Evolutionary conservation across 2,113 vertebrate genomes (phyloP), one percentile per base, ranked within the genome.

Genomic region (Lepisosteus oculatus): DNA sequence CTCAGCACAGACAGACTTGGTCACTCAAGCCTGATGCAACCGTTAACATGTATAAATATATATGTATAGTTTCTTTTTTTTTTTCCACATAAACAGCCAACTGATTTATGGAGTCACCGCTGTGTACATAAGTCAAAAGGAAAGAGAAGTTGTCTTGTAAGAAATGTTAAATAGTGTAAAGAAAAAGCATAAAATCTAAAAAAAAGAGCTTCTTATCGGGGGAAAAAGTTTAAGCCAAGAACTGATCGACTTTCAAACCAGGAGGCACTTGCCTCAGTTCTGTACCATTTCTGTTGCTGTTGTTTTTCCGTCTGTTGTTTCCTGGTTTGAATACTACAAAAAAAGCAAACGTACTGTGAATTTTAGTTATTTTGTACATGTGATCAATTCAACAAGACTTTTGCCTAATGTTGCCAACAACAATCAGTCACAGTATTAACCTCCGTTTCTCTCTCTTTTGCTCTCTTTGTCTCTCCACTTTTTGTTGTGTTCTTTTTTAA

Each of bases 391-490:
- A 82, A 73, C 67, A 29, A 74, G 81, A 85, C 78, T 82, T 88
- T 88, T 88, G 86, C 86, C 89, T 87, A 87, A 90, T 87, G 92
- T 96, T 97, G 94, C 94, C 92, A 94, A 92, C 92, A 92, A 94
- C 93, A 95, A 90, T 90, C 89, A 85, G 93, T 95, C 94, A 95
- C 96, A 98, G 97, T 99, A 96, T 99, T 99, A 99, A 92, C 91
- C 92, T 93, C 87, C 88, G 87, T 93, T 92, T 88, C 86, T 92
- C 93, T 92, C 72, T 88, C 90, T 86, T 85, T 85, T 81, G 77
- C 91, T 93, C 77, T 85, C 74, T 44, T 72, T 70, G 67, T 77
- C 80, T 85, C 79, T 76, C 84, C 61, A 64, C 62, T 78, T 79
- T 72, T 76, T 67, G 63, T 65, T 15, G 43, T 72, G 54, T 71